Base-by-base conservation (phyloP, 2,888 invertebrate species). In the Volucella bombylans region DNA sequence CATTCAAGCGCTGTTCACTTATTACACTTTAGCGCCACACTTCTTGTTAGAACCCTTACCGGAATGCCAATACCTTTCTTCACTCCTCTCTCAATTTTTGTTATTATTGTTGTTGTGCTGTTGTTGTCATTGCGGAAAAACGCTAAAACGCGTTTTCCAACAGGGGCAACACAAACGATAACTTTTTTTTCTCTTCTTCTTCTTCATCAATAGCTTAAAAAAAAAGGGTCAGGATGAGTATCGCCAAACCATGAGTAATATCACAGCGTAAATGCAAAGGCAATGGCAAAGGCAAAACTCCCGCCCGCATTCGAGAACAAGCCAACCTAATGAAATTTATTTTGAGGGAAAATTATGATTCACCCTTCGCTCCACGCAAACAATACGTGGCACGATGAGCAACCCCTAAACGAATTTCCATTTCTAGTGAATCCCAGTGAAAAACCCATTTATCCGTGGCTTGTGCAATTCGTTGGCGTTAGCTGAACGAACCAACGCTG, bases 341-440 rank as follows among this genome's bases (percentile, higher is more conserved):
- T 59, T 18, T 76, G 68, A 81, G 76, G 81, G 81, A 76, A 81
- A 81, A 71, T 81, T 77, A 85, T 85, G 85, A 85, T 81, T 85
- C 85, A 85, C 85, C 81, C 85, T 85, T 81, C 71, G 67, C 55
- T 55, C 45, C 59, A 74, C 39, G 39, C 65, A 18, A 71, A 81
- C 67, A 41, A 74, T 62, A 65, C 79, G 72, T 62, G 52, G 65
- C 45, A 50, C 69, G 67, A 83, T 67, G 61, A 76, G 72, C 85
- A 81, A 85, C 85, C 85, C 81, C 68, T 85, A 81, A 85, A 72
- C 57, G 57, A 64, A 85, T 68, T 85, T 77, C 67, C 81, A 72
- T 76, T 77, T 74, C 41, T 68, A 55, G 43, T 68, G 64, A 79
- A 61, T 82, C 50, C 68, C 14, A 69, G 72, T 79, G 69, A 78